Conservation (phyloP, 2,113 vertebrate species). For the Eulemur macaco region DNA sequence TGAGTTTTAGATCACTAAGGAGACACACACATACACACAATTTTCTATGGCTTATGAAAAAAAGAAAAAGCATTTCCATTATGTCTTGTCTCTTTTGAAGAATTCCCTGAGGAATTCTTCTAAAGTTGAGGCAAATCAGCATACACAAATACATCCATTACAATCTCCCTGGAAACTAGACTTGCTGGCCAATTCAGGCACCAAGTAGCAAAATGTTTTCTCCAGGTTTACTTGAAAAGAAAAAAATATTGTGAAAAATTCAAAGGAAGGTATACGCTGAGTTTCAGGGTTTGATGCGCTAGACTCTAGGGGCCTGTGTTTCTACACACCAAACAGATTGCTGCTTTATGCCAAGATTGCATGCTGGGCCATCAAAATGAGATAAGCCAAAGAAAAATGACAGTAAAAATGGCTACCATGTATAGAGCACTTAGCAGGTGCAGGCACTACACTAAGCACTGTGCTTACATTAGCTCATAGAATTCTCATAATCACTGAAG, state of each 20-base stretch:
- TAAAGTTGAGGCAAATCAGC: conserved; percentile 71
- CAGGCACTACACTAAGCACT: neutral
- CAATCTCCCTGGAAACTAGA: conserved; percentile 70
- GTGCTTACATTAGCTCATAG: neutral
- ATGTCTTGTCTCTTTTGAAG: conserved; percentile 64
- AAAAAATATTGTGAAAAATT: conserved; percentile 73
- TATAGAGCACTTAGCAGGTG: neutral
- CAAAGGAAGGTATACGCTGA: conserved; percentile 49
- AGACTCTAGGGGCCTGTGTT: conserved; percentile 26
- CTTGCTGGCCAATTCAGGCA: conserved; percentile 67
- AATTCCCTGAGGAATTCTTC: conserved; percentile 68
- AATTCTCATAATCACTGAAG: neutral
- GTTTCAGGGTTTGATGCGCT: conserved; percentile 31
- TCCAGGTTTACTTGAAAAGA: conserved; percentile 48
- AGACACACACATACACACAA: neutral
- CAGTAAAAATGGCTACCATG: conserved; percentile 44
- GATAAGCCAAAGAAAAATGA: conserved; percentile 60
- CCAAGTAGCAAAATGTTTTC: conserved; percentile 59
- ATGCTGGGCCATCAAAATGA: conserved; percentile 50
- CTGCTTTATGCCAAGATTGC: conserved; percentile 58
- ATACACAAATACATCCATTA: conserved; percentile 72
- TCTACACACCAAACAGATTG: neutral
- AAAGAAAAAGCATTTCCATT: conserved; percentile 56
- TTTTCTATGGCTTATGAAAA: conserved; percentile 31
- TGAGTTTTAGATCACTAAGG: conserved; percentile 61